These are phyloP conservation scores for Epistrophella euchroma DNA, from an alignment of 2,888 invertebrate species.

Conservation along the genomic window DNA sequence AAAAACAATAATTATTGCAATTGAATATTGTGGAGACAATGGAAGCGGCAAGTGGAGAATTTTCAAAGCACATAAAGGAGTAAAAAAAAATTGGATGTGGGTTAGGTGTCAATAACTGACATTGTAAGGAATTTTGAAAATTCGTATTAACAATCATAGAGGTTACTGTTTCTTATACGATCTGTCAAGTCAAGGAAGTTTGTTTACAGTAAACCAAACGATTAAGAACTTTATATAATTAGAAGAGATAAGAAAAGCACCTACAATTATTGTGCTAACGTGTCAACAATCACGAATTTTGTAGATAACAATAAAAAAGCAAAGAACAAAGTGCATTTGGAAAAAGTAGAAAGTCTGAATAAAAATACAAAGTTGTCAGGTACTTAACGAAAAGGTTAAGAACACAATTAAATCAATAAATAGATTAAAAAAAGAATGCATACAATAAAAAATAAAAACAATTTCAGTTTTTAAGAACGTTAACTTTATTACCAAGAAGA, in stretches of 20 bases:
- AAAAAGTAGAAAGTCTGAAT: slow-evolving; percentile 14
- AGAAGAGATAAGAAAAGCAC: slow-evolving; percentile 32
- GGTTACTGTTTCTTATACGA: not conserved
- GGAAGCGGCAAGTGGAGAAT: slow-evolving; percentile 12
- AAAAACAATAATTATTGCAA: slow-evolving; percentile 20
- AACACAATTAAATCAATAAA: not conserved
- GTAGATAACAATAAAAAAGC: not conserved
- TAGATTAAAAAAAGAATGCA: not conserved
- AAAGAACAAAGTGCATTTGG: slow-evolving; percentile 18
- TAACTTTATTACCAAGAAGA: too few species aligned
- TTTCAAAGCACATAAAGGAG: not conserved
- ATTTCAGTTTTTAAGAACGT: too few species aligned
- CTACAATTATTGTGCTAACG: slow-evolving; percentile 19
- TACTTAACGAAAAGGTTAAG: not conserved
- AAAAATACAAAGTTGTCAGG: not conserved
- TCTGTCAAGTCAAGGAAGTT: not conserved
- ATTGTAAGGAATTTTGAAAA: slow-evolving; percentile 9
- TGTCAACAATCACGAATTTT: not conserved
- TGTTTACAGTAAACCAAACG: not conserved
- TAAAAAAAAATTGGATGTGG: slow-evolving; percentile 10
- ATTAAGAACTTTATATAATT: not conserved
- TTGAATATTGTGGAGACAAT: slow-evolving; percentile 40
- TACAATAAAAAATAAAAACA: too few species aligned
- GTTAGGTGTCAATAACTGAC: slow-evolving; percentile 1
- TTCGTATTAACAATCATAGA: not conserved